Evolutionary conservation across 1,140 invertebrate genomes (phyloP).

Genomic region (Protaetia brevitarsis): DNA sequence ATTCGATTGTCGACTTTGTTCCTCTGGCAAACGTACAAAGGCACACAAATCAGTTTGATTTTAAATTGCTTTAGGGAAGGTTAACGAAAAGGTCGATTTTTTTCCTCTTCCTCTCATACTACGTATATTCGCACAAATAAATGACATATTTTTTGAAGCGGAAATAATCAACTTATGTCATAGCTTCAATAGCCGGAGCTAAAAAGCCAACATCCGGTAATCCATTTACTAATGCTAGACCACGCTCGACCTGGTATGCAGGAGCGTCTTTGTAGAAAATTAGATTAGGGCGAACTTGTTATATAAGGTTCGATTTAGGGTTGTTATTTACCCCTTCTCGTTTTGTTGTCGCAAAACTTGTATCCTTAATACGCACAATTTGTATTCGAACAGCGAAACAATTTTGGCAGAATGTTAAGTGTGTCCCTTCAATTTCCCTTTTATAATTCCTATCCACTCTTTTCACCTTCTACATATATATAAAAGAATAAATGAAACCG

Average conservation of each 20-base stretch:
- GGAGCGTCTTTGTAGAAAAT: conserved; percentile 25
- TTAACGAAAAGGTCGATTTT: background rate
- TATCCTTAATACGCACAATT: background rate
- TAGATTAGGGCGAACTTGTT: conserved; percentile 20
- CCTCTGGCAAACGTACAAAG: background rate
- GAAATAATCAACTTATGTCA: conserved; percentile 22
- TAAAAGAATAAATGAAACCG: no score
- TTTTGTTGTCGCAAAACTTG: conserved; percentile 4
- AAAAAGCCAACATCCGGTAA: conserved; percentile 25
- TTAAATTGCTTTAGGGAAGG: conserved; percentile 7
- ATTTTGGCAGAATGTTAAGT: background rate
- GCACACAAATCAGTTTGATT: conserved; percentile 16
- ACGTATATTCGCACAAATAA: conserved; percentile 1
- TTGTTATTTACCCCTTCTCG: conserved; percentile 17
- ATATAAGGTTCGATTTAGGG: conserved; percentile 24
- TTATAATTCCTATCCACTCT: no score
- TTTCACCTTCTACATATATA: no score
- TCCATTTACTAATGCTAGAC: conserved; percentile 24
- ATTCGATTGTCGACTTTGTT: conserved; percentile 12
- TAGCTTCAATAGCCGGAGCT: conserved; percentile 20
- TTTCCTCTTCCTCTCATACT: background rate
- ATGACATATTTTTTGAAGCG: conserved; percentile 12
- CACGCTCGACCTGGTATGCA: conserved; percentile 26
- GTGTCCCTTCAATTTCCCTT: background rate
- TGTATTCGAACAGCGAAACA: background rate